phyloP scores from a whole-genome alignment of 2,797 vertebrate species.

The Danio albolineatus region DNA sequence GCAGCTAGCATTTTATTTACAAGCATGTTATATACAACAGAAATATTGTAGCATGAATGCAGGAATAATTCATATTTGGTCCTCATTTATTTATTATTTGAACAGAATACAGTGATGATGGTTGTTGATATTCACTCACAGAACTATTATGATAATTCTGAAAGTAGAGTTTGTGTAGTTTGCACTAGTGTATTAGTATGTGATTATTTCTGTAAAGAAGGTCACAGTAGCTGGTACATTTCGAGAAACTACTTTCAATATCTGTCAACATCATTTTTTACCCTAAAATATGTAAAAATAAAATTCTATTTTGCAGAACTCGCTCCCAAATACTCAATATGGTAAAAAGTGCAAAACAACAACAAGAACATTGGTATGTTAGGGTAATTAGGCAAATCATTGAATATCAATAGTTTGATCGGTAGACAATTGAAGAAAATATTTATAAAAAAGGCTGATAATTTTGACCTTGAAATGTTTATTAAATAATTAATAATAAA shows the following conservation, averaged over 20 bases:
- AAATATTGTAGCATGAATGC: conserved; percentile 15
- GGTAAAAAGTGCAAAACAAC: background rate
- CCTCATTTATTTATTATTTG: background rate
- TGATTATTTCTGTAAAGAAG: background rate
- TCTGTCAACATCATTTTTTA: background rate
- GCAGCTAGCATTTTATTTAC: background rate
- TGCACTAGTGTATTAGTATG: background rate
- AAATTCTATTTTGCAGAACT: background rate
- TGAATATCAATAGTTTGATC: too few species aligned
- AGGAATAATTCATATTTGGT: background rate
- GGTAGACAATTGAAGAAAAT: too few species aligned
- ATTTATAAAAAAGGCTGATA: too few species aligned
- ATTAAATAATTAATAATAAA: too few species aligned
- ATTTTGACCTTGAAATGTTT: too few species aligned
- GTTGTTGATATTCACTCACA: background rate
- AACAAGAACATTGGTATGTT: too few species aligned
- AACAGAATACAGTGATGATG: background rate
- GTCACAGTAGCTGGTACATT: background rate
- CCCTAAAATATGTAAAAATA: background rate
- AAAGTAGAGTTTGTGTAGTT: background rate
- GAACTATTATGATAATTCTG: background rate
- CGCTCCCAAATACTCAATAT: background rate
- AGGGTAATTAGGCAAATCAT: too few species aligned
- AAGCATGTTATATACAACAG: background rate
- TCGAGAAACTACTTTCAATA: background rate